phyloP scores from a whole-genome alignment of 1,140 invertebrate species.

The Drosophila orosa region DNA sequence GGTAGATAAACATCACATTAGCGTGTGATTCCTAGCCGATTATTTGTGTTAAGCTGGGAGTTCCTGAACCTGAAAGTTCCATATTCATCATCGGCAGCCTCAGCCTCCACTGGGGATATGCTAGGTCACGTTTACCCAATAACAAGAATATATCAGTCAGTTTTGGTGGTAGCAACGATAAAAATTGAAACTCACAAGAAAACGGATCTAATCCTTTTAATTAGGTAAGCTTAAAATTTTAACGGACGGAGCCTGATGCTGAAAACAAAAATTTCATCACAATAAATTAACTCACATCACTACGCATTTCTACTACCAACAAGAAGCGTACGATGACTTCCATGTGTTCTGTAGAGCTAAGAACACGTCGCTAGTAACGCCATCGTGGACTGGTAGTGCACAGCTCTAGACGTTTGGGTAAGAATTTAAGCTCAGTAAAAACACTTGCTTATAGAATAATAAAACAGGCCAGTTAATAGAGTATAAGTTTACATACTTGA shows the following conservation, averaged over 20 bases:
- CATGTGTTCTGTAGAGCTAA: too few relatives aligned
- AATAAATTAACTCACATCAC: neutral
- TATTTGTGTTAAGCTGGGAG: conserved; percentile 30
- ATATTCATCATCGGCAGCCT: conserved; percentile 34
- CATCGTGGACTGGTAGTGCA: too few relatives aligned
- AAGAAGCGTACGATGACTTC: neutral
- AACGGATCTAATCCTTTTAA: neutral
- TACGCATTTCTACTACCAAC: neutral
- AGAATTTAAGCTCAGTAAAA: neutral
- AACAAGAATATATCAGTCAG: neutral
- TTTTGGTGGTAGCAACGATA: neutral
- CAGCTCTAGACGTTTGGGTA: neutral
- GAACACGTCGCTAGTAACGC: too few relatives aligned
- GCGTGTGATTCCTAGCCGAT: conserved; percentile 66
- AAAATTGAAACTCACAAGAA: neutral
- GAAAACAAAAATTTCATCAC: neutral
- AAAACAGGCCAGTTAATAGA: neutral
- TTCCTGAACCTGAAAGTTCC: conserved; percentile 32
- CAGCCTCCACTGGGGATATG: conserved; percentile 1
- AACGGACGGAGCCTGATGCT: neutral
- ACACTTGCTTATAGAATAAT: neutral
- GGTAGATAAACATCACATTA: conserved; percentile 70
- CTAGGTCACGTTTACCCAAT: conserved; percentile 26
- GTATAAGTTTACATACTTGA: neutral
- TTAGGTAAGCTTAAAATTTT: neutral